Evolutionary conservation across 2,888 invertebrate species (phyloP).

Genomic region (Horisme vitalbata): DNA sequence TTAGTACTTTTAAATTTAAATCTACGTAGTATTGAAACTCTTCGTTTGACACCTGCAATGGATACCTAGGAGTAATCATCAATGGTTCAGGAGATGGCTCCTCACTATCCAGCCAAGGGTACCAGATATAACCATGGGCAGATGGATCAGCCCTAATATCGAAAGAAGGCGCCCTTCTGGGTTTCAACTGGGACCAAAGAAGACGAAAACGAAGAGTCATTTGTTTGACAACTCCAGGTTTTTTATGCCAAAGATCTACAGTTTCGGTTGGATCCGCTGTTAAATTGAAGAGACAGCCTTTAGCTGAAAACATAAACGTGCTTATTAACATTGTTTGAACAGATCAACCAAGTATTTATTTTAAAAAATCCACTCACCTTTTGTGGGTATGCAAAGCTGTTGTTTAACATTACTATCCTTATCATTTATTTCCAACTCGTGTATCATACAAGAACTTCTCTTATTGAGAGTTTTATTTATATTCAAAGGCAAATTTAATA

Average conservation of each 20-base stretch:
- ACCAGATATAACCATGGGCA: conserved; percentile 46
- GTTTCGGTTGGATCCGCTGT: conserved; percentile 50
- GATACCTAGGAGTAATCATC: conserved; percentile 39
- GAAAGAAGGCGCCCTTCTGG: conserved; percentile 36
- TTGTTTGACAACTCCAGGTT: conserved; percentile 43
- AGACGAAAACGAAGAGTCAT: conserved; percentile 45
- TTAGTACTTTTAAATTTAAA: conserved; percentile 44
- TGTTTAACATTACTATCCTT: no score
- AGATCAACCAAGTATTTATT: neutral
- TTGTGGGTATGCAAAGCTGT: conserved; percentile 47
- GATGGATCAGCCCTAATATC: conserved; percentile 49
- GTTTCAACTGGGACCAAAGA: conserved; percentile 46
- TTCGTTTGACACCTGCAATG: conserved; percentile 44
- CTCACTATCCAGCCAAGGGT: conserved; percentile 46
- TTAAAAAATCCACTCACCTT: conserved; percentile 37
- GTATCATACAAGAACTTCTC: conserved; percentile 29
- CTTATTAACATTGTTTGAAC: no score
- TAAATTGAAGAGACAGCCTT: conserved; percentile 55
- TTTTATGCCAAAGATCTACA: conserved; percentile 48
- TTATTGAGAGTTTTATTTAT: conserved; percentile 37
- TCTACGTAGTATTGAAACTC: conserved; percentile 49
- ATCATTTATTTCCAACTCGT: conserved; percentile 1
- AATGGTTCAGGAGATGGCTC: conserved; percentile 36
- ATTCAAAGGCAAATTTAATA: conserved; percentile 40
- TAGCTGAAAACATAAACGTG: conserved; percentile 47